Base-by-base conservation (phyloP, 2,113 vertebrate genomes). In the Colistium nudipinnis region DNA sequence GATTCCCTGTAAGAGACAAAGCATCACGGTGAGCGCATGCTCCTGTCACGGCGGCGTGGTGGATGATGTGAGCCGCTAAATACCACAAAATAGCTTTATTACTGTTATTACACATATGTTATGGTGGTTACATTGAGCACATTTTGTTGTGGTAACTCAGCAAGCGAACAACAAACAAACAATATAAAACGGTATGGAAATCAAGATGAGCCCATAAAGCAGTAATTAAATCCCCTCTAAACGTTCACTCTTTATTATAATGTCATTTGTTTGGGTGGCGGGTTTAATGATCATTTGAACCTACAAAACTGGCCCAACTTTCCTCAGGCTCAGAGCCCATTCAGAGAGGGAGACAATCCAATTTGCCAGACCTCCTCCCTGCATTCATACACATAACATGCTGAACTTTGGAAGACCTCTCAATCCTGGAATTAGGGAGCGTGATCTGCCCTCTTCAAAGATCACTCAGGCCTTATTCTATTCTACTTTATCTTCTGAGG, bases 1-100 rank as follows among this genome's bases (percentile, higher is more conserved):
- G 81, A 99, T 95, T 20, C 98, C 98, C 98, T 99, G 69, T 4
- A 84, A 87, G 80, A 89, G 54, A 92, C 61, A 22, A 86, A 47
- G 68, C 73, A 83, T 69, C 78, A 66, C 61, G 27, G 81, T 89
- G 80, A 86, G 84, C 74, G 62, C 44, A 19, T 38, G 78, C 52
- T 74, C 62, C 6, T 62, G 53, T 62, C 64, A 25, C 27, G 80
- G 74, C 82, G 82, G 80, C 78, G 9, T 53, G 80, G 45, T 61
- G 53, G 79, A 73, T 69, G 35, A 65, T 64, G 57, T 44, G 62
- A 85, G 76, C 80, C 85, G 80, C 85, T 90, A 86, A 88, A 86
- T 84, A 87, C 76, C 64, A 90, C 80, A 77, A 85, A 77, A 64
- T 72, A 69, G 80, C 62, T 33, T 69, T 75, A 70, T 72, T 70